A percentile compares a stretch with the other conserved stretches of the same genome.
phyloP scores from a whole-genome alignment of 2,888 invertebrate genomes.

The Drosophila macrospina region DNA sequence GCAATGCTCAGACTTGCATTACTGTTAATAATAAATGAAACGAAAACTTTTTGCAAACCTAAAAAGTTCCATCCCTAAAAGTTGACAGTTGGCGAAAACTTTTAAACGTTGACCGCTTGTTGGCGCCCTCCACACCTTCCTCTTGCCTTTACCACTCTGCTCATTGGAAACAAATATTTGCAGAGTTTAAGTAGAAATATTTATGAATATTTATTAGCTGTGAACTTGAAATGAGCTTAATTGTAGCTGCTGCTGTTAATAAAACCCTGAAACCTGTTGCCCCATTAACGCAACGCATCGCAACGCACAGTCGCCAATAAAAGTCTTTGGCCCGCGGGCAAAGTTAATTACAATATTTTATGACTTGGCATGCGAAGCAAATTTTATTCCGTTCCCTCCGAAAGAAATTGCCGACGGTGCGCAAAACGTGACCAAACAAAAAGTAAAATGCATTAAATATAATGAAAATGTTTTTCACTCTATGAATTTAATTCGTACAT shows the following conservation, averaged over 20 bases:
- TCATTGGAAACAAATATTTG: not conserved
- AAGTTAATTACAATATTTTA: conserved; percentile 75
- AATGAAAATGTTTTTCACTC: conserved; percentile 25
- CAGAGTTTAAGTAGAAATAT: conserved; percentile 38
- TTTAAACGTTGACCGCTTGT: conserved; percentile 36
- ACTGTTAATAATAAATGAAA: conserved; percentile 64
- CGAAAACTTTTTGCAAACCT: conserved; percentile 44
- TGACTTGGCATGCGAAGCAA: conserved; percentile 34
- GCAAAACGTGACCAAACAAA: conserved; percentile 44
- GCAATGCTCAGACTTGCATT: conserved; percentile 18
- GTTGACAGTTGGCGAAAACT: conserved; percentile 41
- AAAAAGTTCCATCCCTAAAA: conserved; percentile 24
- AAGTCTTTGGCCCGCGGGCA: conserved; percentile 51
- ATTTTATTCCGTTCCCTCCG: conserved; percentile 44
- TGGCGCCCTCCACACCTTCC: no score
- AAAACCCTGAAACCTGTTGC: conserved; percentile 68
- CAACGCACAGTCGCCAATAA: conserved; percentile 23
- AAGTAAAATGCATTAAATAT: conserved; percentile 25
- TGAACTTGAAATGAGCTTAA: conserved; percentile 38
- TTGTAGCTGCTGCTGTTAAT: conserved; percentile 36
- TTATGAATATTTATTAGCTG: conserved; percentile 75
- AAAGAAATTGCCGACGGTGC: conserved; percentile 50
- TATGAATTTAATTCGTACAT: conserved; percentile 16
- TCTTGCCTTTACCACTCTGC: not conserved
- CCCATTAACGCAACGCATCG: conserved; percentile 57